A percentile compares a stretch with the other conserved stretches of the same genome.
These are phyloP conservation scores for Eidolon helvum DNA, from an alignment of 2,113 vertebrate species.

Conservation along the genomic window DNA sequence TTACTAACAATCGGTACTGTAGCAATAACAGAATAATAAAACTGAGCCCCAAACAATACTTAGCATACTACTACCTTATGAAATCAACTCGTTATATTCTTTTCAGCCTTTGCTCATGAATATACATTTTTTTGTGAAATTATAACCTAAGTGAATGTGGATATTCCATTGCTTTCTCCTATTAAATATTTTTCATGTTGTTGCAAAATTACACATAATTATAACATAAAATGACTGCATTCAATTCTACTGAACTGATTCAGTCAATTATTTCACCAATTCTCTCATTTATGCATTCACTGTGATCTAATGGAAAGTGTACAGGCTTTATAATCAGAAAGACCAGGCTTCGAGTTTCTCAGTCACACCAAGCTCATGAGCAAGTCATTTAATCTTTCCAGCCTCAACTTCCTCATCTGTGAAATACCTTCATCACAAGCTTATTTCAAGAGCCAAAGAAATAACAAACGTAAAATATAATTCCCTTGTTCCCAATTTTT, in stretches of 20 bases:
- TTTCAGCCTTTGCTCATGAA: background rate
- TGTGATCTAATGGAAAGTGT: background rate
- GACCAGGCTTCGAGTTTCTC: background rate
- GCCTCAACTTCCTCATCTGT: constrained; percentile 5
- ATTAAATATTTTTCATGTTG: background rate
- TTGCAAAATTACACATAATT: background rate
- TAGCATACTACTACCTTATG: background rate
- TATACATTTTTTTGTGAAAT: background rate
- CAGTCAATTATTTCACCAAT: background rate
- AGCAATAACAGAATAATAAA: background rate
- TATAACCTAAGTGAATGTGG: background rate
- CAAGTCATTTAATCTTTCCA: background rate
- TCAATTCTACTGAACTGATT: background rate
- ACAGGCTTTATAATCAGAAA: background rate
- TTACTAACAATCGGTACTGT: constrained; percentile 9
- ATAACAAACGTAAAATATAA: background rate
- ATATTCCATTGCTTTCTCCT: constrained; percentile 2
- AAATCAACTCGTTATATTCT: background rate
- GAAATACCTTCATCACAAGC: background rate
- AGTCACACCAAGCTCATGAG: background rate
- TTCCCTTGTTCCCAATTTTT: constrained; percentile 4
- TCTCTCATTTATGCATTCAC: background rate
- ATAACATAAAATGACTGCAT: background rate
- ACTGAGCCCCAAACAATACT: background rate
- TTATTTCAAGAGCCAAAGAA: background rate